Evolutionary conservation across 2,113 vertebrate genomes (phyloP), one percentile per base, ranked within the genome.

Genomic region (human (Homo sapiens)): DNA sequence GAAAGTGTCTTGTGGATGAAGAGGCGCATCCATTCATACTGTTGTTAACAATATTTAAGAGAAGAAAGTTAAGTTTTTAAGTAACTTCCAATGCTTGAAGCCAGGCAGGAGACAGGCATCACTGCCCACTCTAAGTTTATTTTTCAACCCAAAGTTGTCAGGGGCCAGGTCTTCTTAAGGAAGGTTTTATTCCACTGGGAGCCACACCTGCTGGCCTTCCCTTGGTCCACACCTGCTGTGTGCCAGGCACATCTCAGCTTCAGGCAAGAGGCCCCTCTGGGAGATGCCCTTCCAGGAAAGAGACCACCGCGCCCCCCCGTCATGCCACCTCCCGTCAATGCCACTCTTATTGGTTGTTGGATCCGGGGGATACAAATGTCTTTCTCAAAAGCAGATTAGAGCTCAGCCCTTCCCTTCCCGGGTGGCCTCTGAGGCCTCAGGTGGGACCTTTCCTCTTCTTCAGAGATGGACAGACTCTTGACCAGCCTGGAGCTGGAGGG

Each of bases 271-370:
- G 40, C 22, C 16, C 22, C 20, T 32, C 38, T 22, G 13, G 23
- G 30, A 30, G 40, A 27, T 1, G 2, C 38, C 43, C 25, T 59
- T 78, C 40, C 32, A 20, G 45, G 30, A 80, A 11, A 35, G 30
- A 4, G 38, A 16, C 45, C 5, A 40, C 13, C 32, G 0, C 35
- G 8, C 8, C 45, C 45, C 8, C 61, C 27, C 27, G 27, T 14
- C 27, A 27, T 30, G 1, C 6, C 50, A 1, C 35, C 22, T 81
- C 52, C 18, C 8, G 0, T 27, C 13, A 3, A 17, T 2, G 48
- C 22, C 1, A 1, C 2, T 12, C 13, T 30, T 14, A 8, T 6
- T 20, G 1, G 50, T 35, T 55, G 17, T 12, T 38, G 2, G 18
- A 20, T 22, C 7, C n/a, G 30, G 48, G 20, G 43, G 43, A 68